These are phyloP conservation scores for Notothenia rossii DNA, from an alignment of 2,113 vertebrate genomes.

Conservation along the genomic window DNA sequence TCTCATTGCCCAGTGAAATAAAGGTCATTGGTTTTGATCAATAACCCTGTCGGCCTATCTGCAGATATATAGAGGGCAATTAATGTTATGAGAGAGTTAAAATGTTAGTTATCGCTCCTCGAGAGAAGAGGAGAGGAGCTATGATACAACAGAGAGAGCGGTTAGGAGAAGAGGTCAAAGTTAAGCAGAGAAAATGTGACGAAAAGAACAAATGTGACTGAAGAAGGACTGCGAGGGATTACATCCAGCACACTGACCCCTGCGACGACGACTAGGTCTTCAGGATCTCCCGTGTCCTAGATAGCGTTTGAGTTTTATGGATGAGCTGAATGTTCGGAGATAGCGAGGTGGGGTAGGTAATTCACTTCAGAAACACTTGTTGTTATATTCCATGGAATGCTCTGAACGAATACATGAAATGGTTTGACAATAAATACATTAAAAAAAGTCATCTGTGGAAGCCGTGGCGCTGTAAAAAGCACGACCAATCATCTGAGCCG, in stretches of 20 bases:
- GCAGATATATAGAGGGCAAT: slow-evolving; percentile 45
- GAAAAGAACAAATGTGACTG: slow-evolving; percentile 38
- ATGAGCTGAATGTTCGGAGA: slow-evolving; percentile 9
- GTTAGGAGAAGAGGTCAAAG: slow-evolving; percentile 4
- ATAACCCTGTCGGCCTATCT: slow-evolving; percentile 30
- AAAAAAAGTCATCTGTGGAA: no score
- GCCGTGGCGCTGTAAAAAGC: no score
- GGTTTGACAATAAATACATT: no score
- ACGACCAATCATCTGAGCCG: no score
- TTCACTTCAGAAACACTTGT: no score
- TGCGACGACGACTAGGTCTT: slow-evolving; percentile 21
- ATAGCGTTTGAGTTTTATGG: slow-evolving; percentile 27
- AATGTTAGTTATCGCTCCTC: slow-evolving; percentile 8
- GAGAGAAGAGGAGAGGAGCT: neutral
- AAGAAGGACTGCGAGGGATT: slow-evolving; percentile 48
- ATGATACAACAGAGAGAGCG: neutral
- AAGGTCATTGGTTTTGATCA: slow-evolving; percentile 38
- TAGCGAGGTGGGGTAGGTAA: neutral
- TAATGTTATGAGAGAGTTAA: slow-evolving; percentile 22
- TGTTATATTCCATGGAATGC: no score
- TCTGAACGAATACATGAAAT: no score
- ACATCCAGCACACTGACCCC: slow-evolving; percentile 16
- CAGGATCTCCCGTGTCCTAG: slow-evolving; percentile 8
- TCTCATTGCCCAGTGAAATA: slow-evolving; percentile 32
- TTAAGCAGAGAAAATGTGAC: slow-evolving; percentile 22